phyloP scores from a whole-genome alignment of 2,797 vertebrate species.

The Erethizon dorsatum region DNA sequence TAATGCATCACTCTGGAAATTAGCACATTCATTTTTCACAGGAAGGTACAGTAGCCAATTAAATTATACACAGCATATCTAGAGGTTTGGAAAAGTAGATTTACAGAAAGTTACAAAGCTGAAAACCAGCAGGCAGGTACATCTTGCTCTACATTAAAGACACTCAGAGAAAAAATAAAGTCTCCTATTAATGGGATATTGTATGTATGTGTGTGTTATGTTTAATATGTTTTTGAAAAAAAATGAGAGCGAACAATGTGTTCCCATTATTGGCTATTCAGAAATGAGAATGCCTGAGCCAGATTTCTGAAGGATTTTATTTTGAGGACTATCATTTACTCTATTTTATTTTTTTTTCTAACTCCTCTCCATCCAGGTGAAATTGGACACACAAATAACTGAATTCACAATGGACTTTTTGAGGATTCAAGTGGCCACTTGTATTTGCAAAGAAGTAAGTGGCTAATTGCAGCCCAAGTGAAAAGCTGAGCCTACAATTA shows the following conservation, averaged over 20 bases:
- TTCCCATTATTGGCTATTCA: constrained; percentile 65
- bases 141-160: constrained; percentile 70
- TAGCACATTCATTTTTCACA: constrained; percentile 41
- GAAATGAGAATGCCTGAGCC: constrained; percentile 28
- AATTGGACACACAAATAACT: constrained; percentile 81
- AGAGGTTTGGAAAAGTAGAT: constrained; percentile 66
- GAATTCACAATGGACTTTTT: constrained; percentile 80
- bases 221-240: not conserved
- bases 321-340: constrained; percentile 77
- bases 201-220: not conserved
- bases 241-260: constrained; percentile 1
- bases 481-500: constrained; percentile 80
- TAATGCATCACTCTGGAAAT: constrained; percentile 65
- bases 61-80: constrained; percentile 66
- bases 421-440: constrained; percentile 85
- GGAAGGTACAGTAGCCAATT: constrained; percentile 72
- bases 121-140: constrained; percentile 81
- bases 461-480: constrained; percentile 82
- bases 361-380: constrained; percentile 63
- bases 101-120: constrained; percentile 78
- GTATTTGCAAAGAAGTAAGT: constrained; percentile 82
- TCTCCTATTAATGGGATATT: constrained; percentile 60
- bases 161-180: constrained; percentile 66
- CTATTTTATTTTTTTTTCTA: constrained; percentile 12
- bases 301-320: constrained; percentile 70